Conservation (phyloP, 2,888 invertebrate species). For the Andrena marginata region DNA sequence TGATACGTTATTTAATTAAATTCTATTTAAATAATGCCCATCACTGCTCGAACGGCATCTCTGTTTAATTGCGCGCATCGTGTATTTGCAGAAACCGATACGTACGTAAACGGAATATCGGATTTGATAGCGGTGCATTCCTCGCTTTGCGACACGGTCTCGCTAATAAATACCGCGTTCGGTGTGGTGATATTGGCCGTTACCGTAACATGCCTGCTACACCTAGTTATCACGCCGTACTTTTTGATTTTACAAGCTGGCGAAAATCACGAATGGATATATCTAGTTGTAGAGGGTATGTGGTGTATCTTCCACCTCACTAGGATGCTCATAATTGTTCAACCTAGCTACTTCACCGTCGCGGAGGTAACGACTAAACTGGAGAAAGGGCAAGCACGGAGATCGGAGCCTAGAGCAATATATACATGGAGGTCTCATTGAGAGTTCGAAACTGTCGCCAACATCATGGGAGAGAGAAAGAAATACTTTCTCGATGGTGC, state of each 20-base stretch:
- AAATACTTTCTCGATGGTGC: too few species aligned
- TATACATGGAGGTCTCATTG: too few species aligned
- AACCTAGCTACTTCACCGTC: constrained; percentile 87
- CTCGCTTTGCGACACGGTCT: constrained; percentile 86
- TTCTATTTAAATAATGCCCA: too few species aligned
- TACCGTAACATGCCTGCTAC: constrained; percentile 87
- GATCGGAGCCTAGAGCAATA: too few species aligned
- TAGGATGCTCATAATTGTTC: constrained; percentile 87
- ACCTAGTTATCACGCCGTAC: constrained; percentile 88
- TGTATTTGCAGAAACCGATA: constrained; percentile 64
- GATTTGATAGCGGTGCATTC: constrained; percentile 86
- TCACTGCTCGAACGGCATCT: neutral
- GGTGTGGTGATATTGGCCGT: constrained; percentile 87
- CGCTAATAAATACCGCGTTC: constrained; percentile 86
- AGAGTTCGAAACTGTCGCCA: too few species aligned
- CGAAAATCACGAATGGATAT: constrained; percentile 85
- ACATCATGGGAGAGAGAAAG: too few species aligned
- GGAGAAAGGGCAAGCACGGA: too few species aligned
- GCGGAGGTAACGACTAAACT: constrained; percentile 78
- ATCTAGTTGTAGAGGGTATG: constrained; percentile 86
- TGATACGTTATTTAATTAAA: too few species aligned
- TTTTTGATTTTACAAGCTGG: constrained; percentile 87
- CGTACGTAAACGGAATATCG: constrained; percentile 84
- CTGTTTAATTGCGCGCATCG: neutral
- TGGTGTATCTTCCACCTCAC: constrained; percentile 87